These are phyloP conservation scores for Nematostella vectensis DNA, from an alignment of 92 coral and sea anemone genomes.

Conservation along the genomic window DNA sequence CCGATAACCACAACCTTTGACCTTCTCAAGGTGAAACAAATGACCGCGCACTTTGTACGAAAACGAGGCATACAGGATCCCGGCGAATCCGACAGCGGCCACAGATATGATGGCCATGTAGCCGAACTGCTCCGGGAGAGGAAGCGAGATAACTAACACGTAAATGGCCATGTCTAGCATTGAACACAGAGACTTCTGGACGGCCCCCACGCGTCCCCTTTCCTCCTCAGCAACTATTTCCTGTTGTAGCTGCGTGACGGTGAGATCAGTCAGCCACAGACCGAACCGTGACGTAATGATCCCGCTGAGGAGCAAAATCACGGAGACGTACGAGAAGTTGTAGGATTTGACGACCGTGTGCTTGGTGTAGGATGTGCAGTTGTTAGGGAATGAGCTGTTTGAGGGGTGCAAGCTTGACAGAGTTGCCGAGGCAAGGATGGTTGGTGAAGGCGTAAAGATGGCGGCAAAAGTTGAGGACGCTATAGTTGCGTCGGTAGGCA, in stretches of 20 bases:
- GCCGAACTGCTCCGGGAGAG: conserved; percentile 80
- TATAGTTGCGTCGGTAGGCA: not conserved
- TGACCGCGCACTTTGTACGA: conserved; percentile 81
- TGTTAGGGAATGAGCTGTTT: not conserved
- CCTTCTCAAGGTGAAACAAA: conserved; percentile 74
- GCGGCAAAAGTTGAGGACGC: not conserved
- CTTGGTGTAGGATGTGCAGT: conserved; percentile 10
- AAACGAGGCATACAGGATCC: conserved; percentile 66
- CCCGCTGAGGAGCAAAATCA: conserved; percentile 75
- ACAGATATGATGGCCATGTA: conserved; percentile 71
- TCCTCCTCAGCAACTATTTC: conserved; percentile 78
- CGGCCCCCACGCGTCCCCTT: conserved; percentile 92
- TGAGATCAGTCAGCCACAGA: conserved; percentile 83
- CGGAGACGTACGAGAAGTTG: conserved; percentile 59
- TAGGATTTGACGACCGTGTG: conserved; percentile 3
- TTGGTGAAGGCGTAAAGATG: not conserved
- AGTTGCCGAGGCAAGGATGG: not conserved
- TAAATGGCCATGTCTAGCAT: conserved; percentile 53
- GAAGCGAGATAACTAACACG: conserved; percentile 61
- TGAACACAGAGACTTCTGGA: conserved; percentile 80
- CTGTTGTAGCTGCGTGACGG: conserved; percentile 79
- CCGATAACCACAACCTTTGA: conserved; percentile 7
- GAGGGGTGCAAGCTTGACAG: not conserved
- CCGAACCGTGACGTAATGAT: conserved; percentile 81
- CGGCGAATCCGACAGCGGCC: conserved; percentile 63